These are phyloP conservation scores for Capricornis sumatraensis DNA, from an alignment of 2,113 vertebrate genomes.

Conservation along the genomic window DNA sequence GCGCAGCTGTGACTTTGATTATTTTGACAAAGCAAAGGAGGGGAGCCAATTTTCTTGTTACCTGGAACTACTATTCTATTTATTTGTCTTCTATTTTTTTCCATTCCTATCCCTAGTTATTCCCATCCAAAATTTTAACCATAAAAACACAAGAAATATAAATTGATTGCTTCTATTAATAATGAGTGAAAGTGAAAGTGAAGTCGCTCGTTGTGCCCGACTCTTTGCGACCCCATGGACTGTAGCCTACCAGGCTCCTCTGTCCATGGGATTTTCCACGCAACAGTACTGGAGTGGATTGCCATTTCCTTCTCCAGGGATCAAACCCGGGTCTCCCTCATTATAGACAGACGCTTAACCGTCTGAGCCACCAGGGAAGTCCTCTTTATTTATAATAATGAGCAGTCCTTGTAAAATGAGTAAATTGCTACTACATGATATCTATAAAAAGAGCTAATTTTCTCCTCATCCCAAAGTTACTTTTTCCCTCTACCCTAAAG, in stretches of 20 bases:
- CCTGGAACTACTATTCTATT: background rate
- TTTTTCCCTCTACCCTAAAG: background rate
- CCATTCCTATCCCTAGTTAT: background rate
- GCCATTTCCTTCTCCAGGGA: too few species aligned
- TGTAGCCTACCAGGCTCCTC: too few species aligned
- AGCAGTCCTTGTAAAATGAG: background rate
- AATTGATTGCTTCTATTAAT: background rate
- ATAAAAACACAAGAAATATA: background rate
- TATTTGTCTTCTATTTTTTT: background rate
- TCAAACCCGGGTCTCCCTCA: too few species aligned
- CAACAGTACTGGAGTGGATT: too few species aligned
- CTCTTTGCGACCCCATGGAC: too few species aligned
- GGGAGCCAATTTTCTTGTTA: background rate
- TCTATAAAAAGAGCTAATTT: background rate
- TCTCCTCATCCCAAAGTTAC: background rate
- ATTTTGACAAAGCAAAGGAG: background rate
- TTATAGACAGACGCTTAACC: too few species aligned
- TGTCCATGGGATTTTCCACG: too few species aligned
- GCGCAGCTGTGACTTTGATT: background rate
- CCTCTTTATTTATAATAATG: background rate
- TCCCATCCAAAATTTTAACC: conserved; percentile 9
- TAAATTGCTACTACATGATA: background rate
- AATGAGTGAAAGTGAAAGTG: background rate
- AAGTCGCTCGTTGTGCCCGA: too few species aligned
- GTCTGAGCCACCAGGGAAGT: too few species aligned